These are phyloP conservation scores for Lindbergichthys nudifrons DNA, from an alignment of 2,797 vertebrate genomes.

Conservation along the genomic window DNA sequence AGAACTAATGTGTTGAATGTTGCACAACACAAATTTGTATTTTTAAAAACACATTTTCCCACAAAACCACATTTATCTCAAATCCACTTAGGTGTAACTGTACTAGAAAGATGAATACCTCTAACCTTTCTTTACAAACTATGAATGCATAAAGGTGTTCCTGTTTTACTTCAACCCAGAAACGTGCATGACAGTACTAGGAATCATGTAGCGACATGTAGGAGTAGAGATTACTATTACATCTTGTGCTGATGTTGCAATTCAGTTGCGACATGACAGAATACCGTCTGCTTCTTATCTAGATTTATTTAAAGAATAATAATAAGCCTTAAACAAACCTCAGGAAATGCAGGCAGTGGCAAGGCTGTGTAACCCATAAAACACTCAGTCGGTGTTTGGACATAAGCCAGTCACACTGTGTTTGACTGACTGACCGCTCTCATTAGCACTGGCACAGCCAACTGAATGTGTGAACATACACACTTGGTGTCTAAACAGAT, in stretches of 20 bases:
- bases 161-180: neutral
- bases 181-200: neutral
- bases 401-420: slow-evolving; percentile 23
- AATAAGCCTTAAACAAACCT: neutral
- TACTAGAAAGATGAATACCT: neutral
- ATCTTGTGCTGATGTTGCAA: slow-evolving; percentile 2
- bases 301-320: neutral
- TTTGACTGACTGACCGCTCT: neutral
- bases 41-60: neutral
- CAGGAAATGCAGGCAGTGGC: slow-evolving; percentile 9
- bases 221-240: neutral
- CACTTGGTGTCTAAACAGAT: slow-evolving; percentile 5
- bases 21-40: slow-evolving; percentile 7
- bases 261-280: neutral
- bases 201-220: neutral
- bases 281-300: neutral
- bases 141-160: neutral
- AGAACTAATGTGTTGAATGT: neutral
- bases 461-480: slow-evolving; percentile 25
- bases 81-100: neutral
- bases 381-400: slow-evolving; percentile 10
- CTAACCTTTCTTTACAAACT: neutral
- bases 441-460: neutral
- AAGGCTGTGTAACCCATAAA: slow-evolving; percentile 26
- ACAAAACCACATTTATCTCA: neutral